These are phyloP conservation scores for Brenthis ino DNA, from an alignment of 2,888 invertebrate species.

Conservation along the genomic window DNA sequence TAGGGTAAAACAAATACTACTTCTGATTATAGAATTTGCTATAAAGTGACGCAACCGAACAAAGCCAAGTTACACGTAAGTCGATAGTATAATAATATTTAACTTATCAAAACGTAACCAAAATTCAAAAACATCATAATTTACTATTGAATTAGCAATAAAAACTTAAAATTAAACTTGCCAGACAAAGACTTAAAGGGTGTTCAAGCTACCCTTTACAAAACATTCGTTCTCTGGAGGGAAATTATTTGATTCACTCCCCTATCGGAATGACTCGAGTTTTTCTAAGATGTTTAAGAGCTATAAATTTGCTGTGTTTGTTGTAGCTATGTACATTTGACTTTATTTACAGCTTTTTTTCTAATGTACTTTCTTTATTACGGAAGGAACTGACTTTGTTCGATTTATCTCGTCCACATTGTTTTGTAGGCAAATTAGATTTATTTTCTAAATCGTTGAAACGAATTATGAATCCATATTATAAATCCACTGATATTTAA, in stretches of 20 bases:
- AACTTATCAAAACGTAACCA: no score
- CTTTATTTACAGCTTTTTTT: conserved; percentile 67
- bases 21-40: no score
- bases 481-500: no score
- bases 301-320: conserved; percentile 70
- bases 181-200: conserved; percentile 34
- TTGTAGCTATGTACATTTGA: conserved; percentile 54
- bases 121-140: conserved; percentile 8
- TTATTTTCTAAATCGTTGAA: neutral
- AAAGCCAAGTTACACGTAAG: no score
- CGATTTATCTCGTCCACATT: conserved; percentile 17
- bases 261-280: conserved; percentile 62
- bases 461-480: neutral
- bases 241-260: conserved; percentile 71
- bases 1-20: no score
- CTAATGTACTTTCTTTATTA: conserved; percentile 40
- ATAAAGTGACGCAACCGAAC: no score
- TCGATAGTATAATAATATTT: no score
- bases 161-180: conserved; percentile 35
- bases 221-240: conserved; percentile 51
- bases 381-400: conserved; percentile 28
- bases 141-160: conserved; percentile 14
- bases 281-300: conserved; percentile 58
- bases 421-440: conserved; percentile 18
- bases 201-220: conserved; percentile 24